These are phyloP conservation scores for Pristionchus maxplancki DNA, from an alignment of 2,888 invertebrate species.

Conservation along the genomic window DNA sequence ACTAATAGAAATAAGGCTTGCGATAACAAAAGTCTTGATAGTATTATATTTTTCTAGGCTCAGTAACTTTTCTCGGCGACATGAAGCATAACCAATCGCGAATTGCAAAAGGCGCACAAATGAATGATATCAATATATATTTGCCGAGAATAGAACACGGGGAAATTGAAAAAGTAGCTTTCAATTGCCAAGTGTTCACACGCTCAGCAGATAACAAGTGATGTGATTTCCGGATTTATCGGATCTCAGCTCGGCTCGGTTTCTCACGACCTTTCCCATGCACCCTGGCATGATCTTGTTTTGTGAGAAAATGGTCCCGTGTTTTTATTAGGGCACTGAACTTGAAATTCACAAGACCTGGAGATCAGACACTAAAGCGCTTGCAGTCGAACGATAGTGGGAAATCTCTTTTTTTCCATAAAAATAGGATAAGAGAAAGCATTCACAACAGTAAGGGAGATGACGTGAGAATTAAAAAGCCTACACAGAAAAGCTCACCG, in stretches of 20 bases:
- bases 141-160: no score
- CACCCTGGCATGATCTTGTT: not conserved
- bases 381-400: not conserved
- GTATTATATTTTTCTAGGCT: no score
- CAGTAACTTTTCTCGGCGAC: no score
- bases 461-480: not conserved
- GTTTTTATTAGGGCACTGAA: not conserved
- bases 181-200: no score
- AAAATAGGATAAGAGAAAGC: not conserved
- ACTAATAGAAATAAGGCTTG: not conserved
- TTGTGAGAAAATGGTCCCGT: not conserved
- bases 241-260: not conserved
- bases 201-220: not conserved
- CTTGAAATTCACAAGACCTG: not conserved
- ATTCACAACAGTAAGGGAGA: not conserved
- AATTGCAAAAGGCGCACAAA: no score
- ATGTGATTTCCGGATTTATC: not conserved
- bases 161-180: no score
- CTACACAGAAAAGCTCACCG: not conserved
- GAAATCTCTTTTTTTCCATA: no score
- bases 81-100: no score
- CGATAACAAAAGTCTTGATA: no score
- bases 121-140: no score
- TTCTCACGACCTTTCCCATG: not conserved
- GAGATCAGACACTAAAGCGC: not conserved